These are phyloP conservation scores for Graphium colonna DNA, from an alignment of 2,888 invertebrate species.

Conservation along the genomic window DNA sequence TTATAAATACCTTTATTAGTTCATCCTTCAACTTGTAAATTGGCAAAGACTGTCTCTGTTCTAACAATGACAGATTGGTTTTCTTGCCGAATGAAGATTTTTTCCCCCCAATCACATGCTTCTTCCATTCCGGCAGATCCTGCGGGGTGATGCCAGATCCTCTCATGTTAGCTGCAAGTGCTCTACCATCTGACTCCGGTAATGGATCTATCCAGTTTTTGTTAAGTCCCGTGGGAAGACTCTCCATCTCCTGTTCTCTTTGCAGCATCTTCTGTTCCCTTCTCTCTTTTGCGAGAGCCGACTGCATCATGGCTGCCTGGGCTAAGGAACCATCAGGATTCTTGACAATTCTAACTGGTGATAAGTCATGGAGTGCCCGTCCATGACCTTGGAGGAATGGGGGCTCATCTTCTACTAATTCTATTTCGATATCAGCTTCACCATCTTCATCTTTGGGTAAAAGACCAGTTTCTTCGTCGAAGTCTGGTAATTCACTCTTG, in stretches of 20 bases:
- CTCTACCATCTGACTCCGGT: constrained; percentile 88
- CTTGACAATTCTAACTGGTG: constrained; percentile 97
- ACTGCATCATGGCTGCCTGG: constrained; percentile 99
- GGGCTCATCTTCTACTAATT: constrained; percentile 98
- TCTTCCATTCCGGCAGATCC: constrained; percentile 99
- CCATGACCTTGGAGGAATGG: constrained; percentile 98
- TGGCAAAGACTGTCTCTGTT: constrained; percentile 97
- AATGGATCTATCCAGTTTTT: constrained; percentile 98
- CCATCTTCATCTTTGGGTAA: constrained; percentile 95
- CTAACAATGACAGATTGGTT: constrained; percentile 94
- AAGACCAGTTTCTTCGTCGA: constrained; percentile 97
- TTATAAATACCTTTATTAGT: constrained; percentile 93
- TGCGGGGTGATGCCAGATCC: constrained; percentile 91
- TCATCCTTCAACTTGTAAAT: constrained; percentile 98
- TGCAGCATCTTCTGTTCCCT: constrained; percentile 98
- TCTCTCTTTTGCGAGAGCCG: constrained; percentile 97
- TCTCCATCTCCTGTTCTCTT: constrained; percentile 93
- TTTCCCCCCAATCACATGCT: constrained; percentile 97
- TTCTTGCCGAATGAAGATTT: constrained; percentile 99
- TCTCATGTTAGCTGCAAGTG: constrained; percentile 88
- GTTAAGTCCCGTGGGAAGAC: constrained; percentile 87
- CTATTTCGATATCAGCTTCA: constrained; percentile 99
- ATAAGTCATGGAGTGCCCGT: constrained; percentile 92
- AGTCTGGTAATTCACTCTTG: constrained; percentile 96
- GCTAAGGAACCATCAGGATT: constrained; percentile 99